phyloP scores from a whole-genome alignment of 2,797 vertebrate genomes.

The Sciurus carolinensis region DNA sequence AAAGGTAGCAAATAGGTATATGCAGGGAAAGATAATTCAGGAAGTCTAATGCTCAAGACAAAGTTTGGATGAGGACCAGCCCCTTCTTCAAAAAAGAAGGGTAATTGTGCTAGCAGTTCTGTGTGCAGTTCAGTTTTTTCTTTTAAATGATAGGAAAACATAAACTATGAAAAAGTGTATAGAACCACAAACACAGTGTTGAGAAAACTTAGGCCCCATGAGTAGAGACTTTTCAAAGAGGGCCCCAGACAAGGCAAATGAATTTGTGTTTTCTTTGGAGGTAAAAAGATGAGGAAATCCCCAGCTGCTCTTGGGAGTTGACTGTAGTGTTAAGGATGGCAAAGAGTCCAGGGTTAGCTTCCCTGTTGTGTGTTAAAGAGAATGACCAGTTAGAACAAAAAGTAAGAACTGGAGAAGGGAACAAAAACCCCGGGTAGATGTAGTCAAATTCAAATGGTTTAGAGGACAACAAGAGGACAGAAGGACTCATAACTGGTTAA shows the following conservation, averaged over 20 bases:
- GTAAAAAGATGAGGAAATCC: neutral
- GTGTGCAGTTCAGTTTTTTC: conserved; percentile 5
- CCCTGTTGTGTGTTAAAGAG: neutral
- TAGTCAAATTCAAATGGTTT: neutral
- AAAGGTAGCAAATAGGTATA: neutral
- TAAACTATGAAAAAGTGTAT: neutral
- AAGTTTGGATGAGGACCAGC: conserved; percentile 11
- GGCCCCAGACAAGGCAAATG: neutral
- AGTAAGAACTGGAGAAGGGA: conserved; percentile 13
- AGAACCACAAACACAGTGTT: neutral
- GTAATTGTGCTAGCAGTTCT: neutral
- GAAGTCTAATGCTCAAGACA: neutral
- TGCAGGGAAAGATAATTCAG: neutral
- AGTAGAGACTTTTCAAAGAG: neutral
- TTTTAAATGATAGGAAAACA: neutral
- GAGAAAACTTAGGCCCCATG: conserved; percentile 3
- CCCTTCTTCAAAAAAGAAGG: neutral
- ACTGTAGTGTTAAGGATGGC: neutral
- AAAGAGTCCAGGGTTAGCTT: neutral
- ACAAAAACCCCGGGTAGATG: neutral
- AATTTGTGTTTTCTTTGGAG: neutral
- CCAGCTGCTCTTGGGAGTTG: neutral
- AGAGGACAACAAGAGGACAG: neutral
- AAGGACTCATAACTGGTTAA: neutral
- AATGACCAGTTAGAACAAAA: neutral